Evolutionary conservation across 2,797 vertebrate genomes (phyloP), one percentile per base, ranked within the genome.

Genomic region (Phataginus tricuspis): DNA sequence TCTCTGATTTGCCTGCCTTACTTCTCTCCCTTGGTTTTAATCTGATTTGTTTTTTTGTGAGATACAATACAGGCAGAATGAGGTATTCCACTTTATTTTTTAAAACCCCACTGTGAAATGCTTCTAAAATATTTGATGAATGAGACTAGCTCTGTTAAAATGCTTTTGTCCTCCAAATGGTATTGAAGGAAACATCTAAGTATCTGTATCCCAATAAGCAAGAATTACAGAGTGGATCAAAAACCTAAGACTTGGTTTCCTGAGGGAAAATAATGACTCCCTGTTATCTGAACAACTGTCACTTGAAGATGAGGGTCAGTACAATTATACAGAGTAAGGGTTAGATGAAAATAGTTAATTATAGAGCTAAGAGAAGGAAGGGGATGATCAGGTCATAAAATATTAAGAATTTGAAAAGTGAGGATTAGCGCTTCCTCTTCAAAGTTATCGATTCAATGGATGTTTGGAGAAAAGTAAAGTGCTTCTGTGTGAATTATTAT

Each of bases 121-220:
- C 16, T 94, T 39, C 85, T 91, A 80, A 91, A 90, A 82, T 90
- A 83, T 49, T 39, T 91, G 57, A 78, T 83, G 83, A 94, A 87
- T 88, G 64, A 69, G 10, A 69, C 31, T 68, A 72, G 12, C 21
- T 55, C 91, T 69, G 3, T 83, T 90, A 86, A 53, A 71, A 78
- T 34, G 34, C 39, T 79, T 91, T 96, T 68, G 21, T 78, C 63
- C 74, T 71, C 42, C 61, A 94, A 64, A 57, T 87, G 34, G 13
- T 72, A 25, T 39, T 82, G 39, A 75, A 37, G 27, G 23, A 96
- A 85, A 64, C 7, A 92, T 69, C 27, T 68, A 90, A 92, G 34
- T 53, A 61, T 57, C 16, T 61, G 86, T 4, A 45, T 75, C 51
- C 89, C 83, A 89, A 51, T 53, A 77, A 80, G 53, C 27, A 95